A percentile compares a stretch with the other conserved stretches of the same genome.
phyloP scores from a whole-genome alignment of 2,797 vertebrate genomes.

The Sandelia bainsii region DNA sequence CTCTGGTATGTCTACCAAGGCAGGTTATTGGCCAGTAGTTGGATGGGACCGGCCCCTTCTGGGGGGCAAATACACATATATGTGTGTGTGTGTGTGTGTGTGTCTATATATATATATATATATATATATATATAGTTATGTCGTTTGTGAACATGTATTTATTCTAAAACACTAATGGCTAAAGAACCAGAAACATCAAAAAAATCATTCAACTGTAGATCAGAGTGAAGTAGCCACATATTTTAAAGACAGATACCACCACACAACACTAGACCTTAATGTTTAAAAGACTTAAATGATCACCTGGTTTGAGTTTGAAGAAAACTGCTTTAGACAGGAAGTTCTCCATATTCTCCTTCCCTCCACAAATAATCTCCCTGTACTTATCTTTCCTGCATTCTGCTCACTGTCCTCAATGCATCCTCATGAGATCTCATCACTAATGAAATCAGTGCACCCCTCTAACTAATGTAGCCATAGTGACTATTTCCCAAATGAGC shows the following conservation, averaged over 20 bases:
- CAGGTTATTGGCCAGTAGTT: too few species aligned
- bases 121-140: too few species aligned
- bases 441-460: conserved; percentile 77
- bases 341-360: conserved; percentile 18
- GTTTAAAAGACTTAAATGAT: background rate
- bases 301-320: conserved; percentile 18
- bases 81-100: too few species aligned
- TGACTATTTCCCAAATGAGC: conserved; percentile 80
- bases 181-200: background rate
- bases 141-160: too few species aligned
- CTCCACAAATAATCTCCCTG: conserved; percentile 20
- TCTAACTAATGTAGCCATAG: conserved; percentile 80
- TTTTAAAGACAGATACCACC: background rate
- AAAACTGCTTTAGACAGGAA: conserved; percentile 33
- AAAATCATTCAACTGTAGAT: background rate
- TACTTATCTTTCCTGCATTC: conserved; percentile 31
- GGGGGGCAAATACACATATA: too few species aligned
- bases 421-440: conserved; percentile 76
- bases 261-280: conserved; percentile 2
- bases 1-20: too few species aligned
- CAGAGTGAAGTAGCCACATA: conserved; percentile 11
- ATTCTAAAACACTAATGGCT: background rate
- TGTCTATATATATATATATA: too few species aligned
- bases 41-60: too few species aligned
- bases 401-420: conserved; percentile 61